Evolutionary conservation across 2,797 vertebrate genomes (phyloP), one percentile per base, ranked within the genome.

Genomic region (Myotis myotis): DNA sequence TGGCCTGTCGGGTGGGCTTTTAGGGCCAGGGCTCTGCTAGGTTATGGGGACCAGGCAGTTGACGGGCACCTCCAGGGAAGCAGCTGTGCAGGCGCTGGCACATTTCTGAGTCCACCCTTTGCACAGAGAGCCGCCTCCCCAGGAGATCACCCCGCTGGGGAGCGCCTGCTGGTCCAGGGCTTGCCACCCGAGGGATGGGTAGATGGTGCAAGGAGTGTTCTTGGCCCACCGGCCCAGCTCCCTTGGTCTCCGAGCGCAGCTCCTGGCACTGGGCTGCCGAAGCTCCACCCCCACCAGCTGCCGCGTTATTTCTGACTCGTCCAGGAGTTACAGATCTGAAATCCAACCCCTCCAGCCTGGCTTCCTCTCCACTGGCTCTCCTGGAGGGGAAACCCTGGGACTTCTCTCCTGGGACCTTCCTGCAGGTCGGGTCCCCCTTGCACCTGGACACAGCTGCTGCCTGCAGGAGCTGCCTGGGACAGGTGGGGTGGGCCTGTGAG

Each of bases 221-320:
- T 60, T 79, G 89, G 78, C 90, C 41, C 10, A 0, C 57, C 78
- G 68, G 85, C 81, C 20, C 16, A 2, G 76, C 68, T 85, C 92
- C 84, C 47, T 1, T 1, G 41, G 70, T 83, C 94, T 64, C 93
- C 2, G 0, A 84, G 83, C 4, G 0, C 85, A 49, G 95, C 96
- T 66, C 93, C 97, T 95, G 96, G 97, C 94, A 87, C 0, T n/a
- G 66, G 96, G 95, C 96, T 80, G 87, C 85, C 17, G 66, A 92
- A 96, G 93, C 97, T 97, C 89, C 96, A 84, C 98, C 97, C 96
- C 96, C 96, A 95, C 96, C 97, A 62, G 71, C 97, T 97, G 98
- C 96, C 96, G 97, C 83, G 93, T 98, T 98, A 87, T 97, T 98
- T 97, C 96, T 98, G 97, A 98, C 97, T 98, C 97, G 96, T 95